Base-by-base conservation (phyloP, 2,888 invertebrate species). In the Eilema sororculum region DNA sequence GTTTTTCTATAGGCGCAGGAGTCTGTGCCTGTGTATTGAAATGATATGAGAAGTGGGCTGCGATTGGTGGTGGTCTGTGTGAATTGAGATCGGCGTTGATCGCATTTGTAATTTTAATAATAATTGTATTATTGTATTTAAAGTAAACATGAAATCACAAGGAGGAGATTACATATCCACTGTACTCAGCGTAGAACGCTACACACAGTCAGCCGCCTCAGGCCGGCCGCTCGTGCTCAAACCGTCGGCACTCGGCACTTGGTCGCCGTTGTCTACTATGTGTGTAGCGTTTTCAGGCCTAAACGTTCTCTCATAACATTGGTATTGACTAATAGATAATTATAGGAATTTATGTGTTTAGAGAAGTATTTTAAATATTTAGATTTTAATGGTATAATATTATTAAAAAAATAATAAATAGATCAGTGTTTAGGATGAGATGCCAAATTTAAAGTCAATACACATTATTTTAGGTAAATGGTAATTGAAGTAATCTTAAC, bases 361-460 rank as follows among this genome's bases (percentile, higher is more conserved):
- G 95, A 94, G 85, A 94, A 94, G 95, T 95, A 95, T 95, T 95
- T 95, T 94, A 95, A 95, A 95, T 93, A 94, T 94, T 91, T 95
- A 94, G 94, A 90, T 93, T 91, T 91, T 94, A 91, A 89, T 88
- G 89, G 86, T 93, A 92, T 52, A 60, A 90, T 91, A 90, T 91
- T 91, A 93, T 91, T 87, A 90, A 89, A 87, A 33, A 86, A 89
- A 87, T 86, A 90, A 87, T 87, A 88, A 91, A 91, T 93, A 93
- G 94, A 93, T 95, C 94, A 92, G 93, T 95, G 95, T 95, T 94
- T 95, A 95, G 95, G 90, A 93, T 90, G 94, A 95, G 95, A 94
- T 96, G 96, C 96, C 96, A 96, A 96, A 96, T 96, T 94, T 93
- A 95, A 96, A 96, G 96, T 96, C 96, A 96, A 96, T 96, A 96